Evolutionary conservation across 2,888 invertebrate species (phyloP), one percentile per base, ranked within the genome.

Genomic region (Ophion ventricosus): DNA sequence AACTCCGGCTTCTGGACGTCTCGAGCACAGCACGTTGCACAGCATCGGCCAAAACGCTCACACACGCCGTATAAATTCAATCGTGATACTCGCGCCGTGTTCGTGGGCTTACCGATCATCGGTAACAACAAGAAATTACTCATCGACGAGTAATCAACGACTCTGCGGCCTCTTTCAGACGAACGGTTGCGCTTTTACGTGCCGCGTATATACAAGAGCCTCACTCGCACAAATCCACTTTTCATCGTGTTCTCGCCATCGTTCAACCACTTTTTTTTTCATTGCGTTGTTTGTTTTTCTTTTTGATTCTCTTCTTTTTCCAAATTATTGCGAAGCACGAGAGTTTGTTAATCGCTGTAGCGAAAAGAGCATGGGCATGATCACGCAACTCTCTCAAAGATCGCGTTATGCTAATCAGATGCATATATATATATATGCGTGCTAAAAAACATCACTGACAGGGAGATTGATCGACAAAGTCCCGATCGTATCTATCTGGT

Each of bases 401-500:
- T 84, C 79, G 84, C 82, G 84, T 82, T 82, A 84, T 82, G 84
- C 81, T 84, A 84, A 82, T 82, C 79, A 64, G 72, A 20, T 72
- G 8, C 26, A 17, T 56, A 25, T 49, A n/a, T 23, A 43, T 64
- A 23, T 43, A 26, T 43, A 25, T 35, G 64, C 57, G 43, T 57
- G 64, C 57, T 17, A 17, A 73, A 80, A 80, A 84, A 76, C 69
- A 73, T 77, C 61, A 49, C 73, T 66, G 82, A 75, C 81, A 72
- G 70, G 63, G 70, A 82, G 84, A 84, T 84, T 78, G 84, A 81
- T 84, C 78, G 78, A 79, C 63, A 74, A 79, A 82, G 79, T 79
- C 81, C 75, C 72, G 84, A 79, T 82, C 78, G 54, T 81, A 84
- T 84, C 80, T 83, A 80, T 76, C 70, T 25, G 43, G 49, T 61